phyloP scores from a whole-genome alignment of 2,888 invertebrate species.

The Hymenopus coronatus region DNA sequence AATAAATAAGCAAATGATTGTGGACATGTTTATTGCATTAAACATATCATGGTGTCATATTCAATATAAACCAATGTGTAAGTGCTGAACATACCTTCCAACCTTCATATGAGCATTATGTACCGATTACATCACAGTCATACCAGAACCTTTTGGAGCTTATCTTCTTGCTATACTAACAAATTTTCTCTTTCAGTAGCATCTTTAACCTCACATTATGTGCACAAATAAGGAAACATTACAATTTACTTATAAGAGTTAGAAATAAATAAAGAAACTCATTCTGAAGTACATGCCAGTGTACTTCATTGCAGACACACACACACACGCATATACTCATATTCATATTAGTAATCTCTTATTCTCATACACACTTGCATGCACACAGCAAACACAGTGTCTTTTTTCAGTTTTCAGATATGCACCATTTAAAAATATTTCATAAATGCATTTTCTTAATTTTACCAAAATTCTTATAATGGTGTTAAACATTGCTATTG shows the following conservation, averaged over 20 bases:
- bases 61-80: not conserved
- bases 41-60: not conserved
- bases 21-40: not conserved
- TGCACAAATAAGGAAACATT: not conserved
- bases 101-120: not conserved
- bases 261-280: not conserved
- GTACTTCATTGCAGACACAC: not conserved
- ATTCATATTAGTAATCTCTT: too few relatives aligned
- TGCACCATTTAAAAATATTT: not conserved
- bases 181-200: not conserved
- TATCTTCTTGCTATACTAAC: not conserved
- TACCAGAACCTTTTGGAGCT: not conserved
- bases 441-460: not conserved
- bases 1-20: not conserved
- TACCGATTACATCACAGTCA: not conserved
- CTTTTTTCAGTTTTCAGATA: not conserved
- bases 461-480: not conserved
- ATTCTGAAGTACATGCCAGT: not conserved
- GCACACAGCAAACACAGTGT: not conserved
- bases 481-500: not conserved
- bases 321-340: too few relatives aligned
- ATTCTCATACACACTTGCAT: not conserved
- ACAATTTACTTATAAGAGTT: not conserved
- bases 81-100: not conserved
- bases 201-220: not conserved